These are phyloP conservation scores for Melanerpes aurifrons DNA, from an alignment of 2,113 vertebrate species.

Conservation along the genomic window DNA sequence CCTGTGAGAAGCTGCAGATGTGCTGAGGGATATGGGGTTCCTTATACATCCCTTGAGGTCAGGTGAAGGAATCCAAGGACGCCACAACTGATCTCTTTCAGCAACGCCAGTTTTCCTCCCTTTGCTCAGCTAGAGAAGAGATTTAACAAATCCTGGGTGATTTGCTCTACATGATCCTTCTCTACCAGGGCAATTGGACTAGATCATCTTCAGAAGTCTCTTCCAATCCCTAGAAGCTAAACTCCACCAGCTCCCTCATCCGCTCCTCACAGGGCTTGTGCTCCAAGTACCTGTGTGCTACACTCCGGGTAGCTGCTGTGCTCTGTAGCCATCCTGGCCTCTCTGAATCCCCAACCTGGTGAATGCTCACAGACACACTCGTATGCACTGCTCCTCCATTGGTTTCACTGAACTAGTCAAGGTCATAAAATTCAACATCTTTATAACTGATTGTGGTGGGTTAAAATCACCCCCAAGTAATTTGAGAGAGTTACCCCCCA, in stretches of 20 bases:
- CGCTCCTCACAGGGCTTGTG: no score
- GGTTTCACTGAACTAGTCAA: not conserved
- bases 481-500: no score
- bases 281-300: not conserved
- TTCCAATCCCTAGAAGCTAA: no score
- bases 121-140: not conserved
- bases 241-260: no score
- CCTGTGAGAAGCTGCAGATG: not conserved
- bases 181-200: no score
- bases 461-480: no score
- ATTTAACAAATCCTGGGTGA: no score
- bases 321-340: not conserved
- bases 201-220: no score
- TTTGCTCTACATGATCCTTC: no score
- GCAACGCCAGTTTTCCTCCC: not conserved
- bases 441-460: not conserved
- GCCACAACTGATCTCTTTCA: not conserved
- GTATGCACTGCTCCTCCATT: rapidly evolving
- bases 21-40: rapidly evolving
- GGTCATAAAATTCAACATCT: not conserved
- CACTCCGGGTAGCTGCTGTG: not conserved
- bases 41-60: not conserved
- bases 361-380: not conserved
- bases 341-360: rapidly evolving
- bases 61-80: not conserved